These are phyloP conservation scores for Plecotus auritus DNA, from an alignment of 2,113 vertebrate genomes.

Conservation along the genomic window DNA sequence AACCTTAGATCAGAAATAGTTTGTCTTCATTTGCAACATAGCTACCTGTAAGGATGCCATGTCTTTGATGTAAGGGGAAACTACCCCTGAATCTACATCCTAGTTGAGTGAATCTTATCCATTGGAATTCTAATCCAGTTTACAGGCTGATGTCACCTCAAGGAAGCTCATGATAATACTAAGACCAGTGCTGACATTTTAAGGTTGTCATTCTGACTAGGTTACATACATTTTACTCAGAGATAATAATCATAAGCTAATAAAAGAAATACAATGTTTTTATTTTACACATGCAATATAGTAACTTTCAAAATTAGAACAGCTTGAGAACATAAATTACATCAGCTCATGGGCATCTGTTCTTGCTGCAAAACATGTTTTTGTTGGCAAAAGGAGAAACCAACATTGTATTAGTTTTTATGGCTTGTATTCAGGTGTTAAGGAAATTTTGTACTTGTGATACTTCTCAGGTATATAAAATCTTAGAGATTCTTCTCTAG, in stretches of 20 bases:
- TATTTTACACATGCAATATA: background rate
- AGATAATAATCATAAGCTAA: background rate
- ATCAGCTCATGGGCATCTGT: background rate
- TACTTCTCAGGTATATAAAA: background rate
- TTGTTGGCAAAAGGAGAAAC: background rate
- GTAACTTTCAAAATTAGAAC: background rate
- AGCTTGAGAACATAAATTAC: constrained; percentile 26
- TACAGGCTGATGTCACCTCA: background rate
- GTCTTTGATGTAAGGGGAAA: background rate
- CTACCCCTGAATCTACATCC: background rate
- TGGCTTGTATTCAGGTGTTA: background rate
- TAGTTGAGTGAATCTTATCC: background rate
- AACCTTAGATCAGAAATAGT: background rate
- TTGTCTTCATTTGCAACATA: background rate
- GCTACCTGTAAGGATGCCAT: background rate
- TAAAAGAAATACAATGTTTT: background rate
- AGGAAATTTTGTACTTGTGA: background rate
- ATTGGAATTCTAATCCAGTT: background rate
- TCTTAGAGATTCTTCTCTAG: background rate
- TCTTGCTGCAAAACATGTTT: background rate
- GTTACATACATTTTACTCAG: background rate
- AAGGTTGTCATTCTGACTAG: background rate
- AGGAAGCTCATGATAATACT: background rate
- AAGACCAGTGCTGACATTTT: background rate
- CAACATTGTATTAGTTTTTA: background rate